These are phyloP conservation scores for Thaumatotibia leucotreta DNA, from an alignment of 1,140 invertebrate genomes.

Conservation along the genomic window DNA sequence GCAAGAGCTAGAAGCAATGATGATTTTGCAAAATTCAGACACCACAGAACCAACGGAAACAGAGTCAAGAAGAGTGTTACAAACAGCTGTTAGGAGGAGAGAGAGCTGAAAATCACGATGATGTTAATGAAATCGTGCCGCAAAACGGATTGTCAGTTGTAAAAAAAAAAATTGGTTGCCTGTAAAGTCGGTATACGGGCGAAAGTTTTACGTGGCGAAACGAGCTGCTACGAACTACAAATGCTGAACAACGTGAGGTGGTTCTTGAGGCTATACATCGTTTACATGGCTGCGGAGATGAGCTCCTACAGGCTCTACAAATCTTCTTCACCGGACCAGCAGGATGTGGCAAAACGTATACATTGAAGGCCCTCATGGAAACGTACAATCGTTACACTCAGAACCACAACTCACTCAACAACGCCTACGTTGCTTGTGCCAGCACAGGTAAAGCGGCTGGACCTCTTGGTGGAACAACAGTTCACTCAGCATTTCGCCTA, in stretches of 20 bases:
- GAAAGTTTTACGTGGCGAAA: too few species aligned
- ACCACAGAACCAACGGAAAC: conserved; percentile 27
- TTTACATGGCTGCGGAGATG: conserved; percentile 24
- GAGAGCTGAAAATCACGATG: conserved; percentile 31
- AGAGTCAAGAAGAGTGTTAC: conserved; percentile 29
- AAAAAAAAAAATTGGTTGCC: too few species aligned
- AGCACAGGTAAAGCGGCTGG: conserved; percentile 31
- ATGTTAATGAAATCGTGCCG: conserved; percentile 26
- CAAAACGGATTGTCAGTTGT: conserved; percentile 25
- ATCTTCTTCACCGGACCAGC: conserved; percentile 44
- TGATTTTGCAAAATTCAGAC: conserved; percentile 33
- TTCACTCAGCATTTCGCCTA: conserved; percentile 30
- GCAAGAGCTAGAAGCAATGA: conserved; percentile 43
- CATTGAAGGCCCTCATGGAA: conserved; percentile 37
- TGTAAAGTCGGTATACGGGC: too few species aligned
- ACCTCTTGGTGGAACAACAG: conserved; percentile 24
- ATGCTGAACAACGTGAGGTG: conserved; percentile 26
- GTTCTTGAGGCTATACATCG: conserved; percentile 32
- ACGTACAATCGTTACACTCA: conserved; percentile 28
- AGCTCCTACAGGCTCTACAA: conserved; percentile 34
- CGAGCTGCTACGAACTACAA: conserved; percentile 24
- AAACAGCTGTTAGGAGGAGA: conserved; percentile 31
- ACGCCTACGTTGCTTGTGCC: conserved; percentile 28
- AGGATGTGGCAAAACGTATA: conserved; percentile 41
- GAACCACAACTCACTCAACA: conserved; percentile 16